A percentile compares a stretch with the other conserved stretches of the same genome.
Evolutionary conservation across 2,113 vertebrate species (phyloP).

Genomic region (Chaetorhynchus papuensis): DNA sequence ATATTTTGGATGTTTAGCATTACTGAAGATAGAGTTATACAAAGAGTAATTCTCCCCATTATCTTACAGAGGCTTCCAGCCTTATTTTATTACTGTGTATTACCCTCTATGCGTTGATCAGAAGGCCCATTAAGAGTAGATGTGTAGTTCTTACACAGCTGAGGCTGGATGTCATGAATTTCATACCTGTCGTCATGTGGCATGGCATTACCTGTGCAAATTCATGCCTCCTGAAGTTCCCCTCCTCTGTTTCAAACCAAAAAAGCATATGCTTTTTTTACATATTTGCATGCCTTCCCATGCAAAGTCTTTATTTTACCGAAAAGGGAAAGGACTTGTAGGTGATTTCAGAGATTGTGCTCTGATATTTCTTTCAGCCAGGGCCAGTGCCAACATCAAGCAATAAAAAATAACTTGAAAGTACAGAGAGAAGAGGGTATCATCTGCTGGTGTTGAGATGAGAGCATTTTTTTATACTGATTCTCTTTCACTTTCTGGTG

Average conservation of each 20-base stretch:
- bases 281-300: background rate
- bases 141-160: background rate
- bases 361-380: background rate
- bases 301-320: background rate
- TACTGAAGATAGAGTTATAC: background rate
- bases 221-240: background rate
- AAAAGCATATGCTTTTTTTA: fast-evolving
- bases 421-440: background rate
- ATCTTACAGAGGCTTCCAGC: background rate
- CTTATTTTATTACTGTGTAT: background rate
- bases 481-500: background rate
- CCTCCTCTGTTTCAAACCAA: background rate
- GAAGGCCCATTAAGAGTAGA: background rate
- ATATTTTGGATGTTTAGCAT: background rate
- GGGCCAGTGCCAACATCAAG: background rate
- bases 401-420: background rate
- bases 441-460: background rate
- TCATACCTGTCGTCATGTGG: background rate
- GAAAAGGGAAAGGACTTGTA: background rate
- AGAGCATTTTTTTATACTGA: background rate
- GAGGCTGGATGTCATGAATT: background rate
- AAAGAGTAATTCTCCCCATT: background rate
- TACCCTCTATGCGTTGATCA: background rate
- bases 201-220: background rate
- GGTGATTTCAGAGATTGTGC: background rate